Percentiles rank a stretch among this genome's conserved stretches.
Conservation (phyloP, 1,140 invertebrate genomes). For the Metopolophium dirhodum region DNA sequence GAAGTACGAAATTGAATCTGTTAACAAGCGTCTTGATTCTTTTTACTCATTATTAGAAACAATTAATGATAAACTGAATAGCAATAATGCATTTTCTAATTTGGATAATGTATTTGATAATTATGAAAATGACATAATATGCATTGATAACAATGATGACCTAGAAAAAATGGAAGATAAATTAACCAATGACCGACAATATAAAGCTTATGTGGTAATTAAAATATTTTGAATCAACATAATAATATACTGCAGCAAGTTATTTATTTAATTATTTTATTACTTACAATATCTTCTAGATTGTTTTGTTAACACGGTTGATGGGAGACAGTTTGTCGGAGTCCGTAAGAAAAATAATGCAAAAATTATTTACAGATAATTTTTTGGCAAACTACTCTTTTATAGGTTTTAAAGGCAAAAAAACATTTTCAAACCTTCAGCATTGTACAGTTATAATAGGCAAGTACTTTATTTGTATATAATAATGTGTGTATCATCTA, state of each 20-base stretch:
- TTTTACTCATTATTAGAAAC: neutral
- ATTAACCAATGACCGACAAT: neutral
- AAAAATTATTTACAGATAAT: slow-evolving; percentile 11
- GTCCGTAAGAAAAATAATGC: neutral
- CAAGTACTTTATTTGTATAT: neutral
- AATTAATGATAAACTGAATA: neutral
- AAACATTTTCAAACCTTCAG: neutral
- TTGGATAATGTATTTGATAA: neutral
- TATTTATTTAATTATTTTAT: neutral
- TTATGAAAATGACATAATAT: neutral
- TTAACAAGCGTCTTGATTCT: neutral
- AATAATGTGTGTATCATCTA: neutral
- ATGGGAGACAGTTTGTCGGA: neutral
- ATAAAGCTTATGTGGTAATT: neutral
- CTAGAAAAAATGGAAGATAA: neutral
- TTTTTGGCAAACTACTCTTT: neutral
- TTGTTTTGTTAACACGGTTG: neutral
- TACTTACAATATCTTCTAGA: neutral
- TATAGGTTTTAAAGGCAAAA: neutral
- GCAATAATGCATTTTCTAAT: neutral
- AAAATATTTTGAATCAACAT: neutral
- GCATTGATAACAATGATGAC: neutral
- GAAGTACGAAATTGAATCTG: slow-evolving; percentile 7
- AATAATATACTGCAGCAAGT: neutral
- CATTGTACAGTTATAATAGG: neutral